Conservation (phyloP, 2,113 vertebrate genomes). For the Dasyornis broadbenti region DNA sequence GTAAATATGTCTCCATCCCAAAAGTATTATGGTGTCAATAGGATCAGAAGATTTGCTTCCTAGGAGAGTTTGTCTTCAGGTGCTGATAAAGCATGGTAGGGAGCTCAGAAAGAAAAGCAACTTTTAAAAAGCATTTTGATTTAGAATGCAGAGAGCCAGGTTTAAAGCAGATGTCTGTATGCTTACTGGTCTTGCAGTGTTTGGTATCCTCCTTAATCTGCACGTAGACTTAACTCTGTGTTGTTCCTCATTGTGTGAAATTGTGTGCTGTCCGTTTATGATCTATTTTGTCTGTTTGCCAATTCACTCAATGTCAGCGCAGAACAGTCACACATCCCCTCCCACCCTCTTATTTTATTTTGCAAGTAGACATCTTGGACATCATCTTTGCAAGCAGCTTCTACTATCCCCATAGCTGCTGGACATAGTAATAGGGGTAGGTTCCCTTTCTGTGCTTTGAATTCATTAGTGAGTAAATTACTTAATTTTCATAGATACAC, state of each 20-base stretch:
- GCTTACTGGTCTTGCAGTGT: neutral
- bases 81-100: neutral
- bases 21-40: neutral
- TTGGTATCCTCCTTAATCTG: neutral
- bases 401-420: neutral
- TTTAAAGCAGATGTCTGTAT: neutral
- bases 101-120: neutral
- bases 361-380: neutral
- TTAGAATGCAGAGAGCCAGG: neutral
- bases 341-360: neutral
- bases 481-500: neutral
- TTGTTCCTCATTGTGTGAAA: neutral
- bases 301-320: neutral
- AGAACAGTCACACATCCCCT: neutral
- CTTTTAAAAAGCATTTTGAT: neutral
- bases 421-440: neutral
- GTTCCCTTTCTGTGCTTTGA: neutral
- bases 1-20: neutral
- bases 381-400: neutral
- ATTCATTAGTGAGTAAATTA: neutral
- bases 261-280: neutral
- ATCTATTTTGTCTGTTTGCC: neutral
- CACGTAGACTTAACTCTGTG: neutral
- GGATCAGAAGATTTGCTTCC: neutral
- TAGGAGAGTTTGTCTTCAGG: neutral